Base-by-base conservation (phyloP, 2,797 vertebrate species). In the Sebastiscus tertius region DNA sequence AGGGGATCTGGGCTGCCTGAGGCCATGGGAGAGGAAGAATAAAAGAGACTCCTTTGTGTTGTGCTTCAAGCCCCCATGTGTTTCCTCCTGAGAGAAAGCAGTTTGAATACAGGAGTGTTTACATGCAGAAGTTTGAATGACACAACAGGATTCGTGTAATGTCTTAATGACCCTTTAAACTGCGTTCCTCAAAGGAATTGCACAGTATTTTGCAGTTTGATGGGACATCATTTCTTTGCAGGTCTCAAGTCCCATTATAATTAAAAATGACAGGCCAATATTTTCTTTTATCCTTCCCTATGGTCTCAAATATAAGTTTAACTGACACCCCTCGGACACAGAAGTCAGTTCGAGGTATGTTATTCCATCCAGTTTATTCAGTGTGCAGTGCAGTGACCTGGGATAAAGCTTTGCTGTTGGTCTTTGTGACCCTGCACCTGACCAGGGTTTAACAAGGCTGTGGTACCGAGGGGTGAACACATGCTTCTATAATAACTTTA, bases 41-140 rank as follows among this genome's bases (percentile, higher is more conserved):
- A 20, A 66, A 66, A 80, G 71, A 39, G 63, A 61, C 4, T 66
- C 49, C 72, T 86, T 72, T 84, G 74, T 84, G 55, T 66, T 60
- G 75, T 60, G 71, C 72, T 79, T 68, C 20, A 16, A 72, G 54
- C 52, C 26, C 49, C 31, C 77, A 12, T 77, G 8, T 39, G 39
- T 66, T 55, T 58, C 46, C 75, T 83, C 70, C 60, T 36, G 74
- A 66, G 84, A 75, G 61, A 36, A 13, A 58, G 27, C 33, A n/a
- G 72, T 76, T 87, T 73, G 56, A 67, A 73, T 49, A 69, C 55
- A 78, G 39, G 22, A 66, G 66, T 42, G 71, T 85, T 78, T 73
- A 62, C 31, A 60, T 31, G 36, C 52, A 42, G 39, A 65, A 29
- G 49, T 18, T 24, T 68, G 60, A 70, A 67, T 58, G 62, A 80